Evolutionary conservation across 2,113 vertebrate species (phyloP), one percentile per base, ranked within the genome.

Genomic region (Embiotoca jacksoni): DNA sequence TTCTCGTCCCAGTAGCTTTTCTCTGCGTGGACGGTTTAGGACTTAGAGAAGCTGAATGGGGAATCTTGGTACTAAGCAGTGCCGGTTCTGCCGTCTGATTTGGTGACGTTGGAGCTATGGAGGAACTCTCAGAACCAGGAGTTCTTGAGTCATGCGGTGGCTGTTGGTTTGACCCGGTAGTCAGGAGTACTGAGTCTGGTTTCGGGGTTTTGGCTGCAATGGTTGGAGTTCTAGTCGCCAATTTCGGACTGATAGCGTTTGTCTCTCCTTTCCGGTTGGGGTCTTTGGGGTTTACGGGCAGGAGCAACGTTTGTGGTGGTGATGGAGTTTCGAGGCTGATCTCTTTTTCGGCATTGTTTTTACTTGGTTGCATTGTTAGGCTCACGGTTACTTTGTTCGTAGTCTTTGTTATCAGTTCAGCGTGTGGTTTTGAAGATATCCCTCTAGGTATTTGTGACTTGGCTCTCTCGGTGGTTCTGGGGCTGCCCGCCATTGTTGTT

Each of bases 11-110:
- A 0, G 49, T 44, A 13, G 53, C 9, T 58, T 71, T 80, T 37
- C 37, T 77, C 23, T 72, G 74, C 1, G 2, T 73, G 9, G 62
- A 59, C 23, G 55, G 58, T 70, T 82, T 87, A 0, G 82, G 79
- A 84, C 79, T 86, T 2, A 10, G 0, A 41, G 82, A 82, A 3
- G 55, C 64, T 2, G 1, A 9, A 11, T 52, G 57, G 33, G 46
- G 36, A 5, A 13, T 74, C 44, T 72, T 86, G 36, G 64, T 6
- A 15, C 31, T 46, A 0, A n/a, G 39, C 3, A 23, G 57, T 33
- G 30, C 4, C n/a, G 31, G 55, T 35, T 73, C 62, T 32, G 15
- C 0, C 6, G 31, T 72, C 23, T 70, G 59, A 65, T 32, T 79
- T 16, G 10, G 54, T 0, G 23, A 41, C 13, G 47, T 82, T 59